phyloP scores from a whole-genome alignment of 2,888 invertebrate genomes.

The Griposia aprilina region DNA sequence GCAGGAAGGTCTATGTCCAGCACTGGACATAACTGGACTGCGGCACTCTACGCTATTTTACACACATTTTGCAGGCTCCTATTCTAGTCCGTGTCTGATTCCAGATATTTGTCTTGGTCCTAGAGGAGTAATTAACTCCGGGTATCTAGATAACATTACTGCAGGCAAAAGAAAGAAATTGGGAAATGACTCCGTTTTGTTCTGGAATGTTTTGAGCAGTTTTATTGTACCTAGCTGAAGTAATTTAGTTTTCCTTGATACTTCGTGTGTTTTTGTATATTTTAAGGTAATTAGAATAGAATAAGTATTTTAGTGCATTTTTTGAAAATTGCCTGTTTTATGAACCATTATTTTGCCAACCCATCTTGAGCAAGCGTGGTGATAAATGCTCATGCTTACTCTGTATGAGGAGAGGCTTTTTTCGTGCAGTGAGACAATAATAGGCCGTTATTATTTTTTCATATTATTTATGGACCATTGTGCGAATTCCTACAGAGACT shows the following conservation, averaged over 20 bases:
- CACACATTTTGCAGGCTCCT: background rate
- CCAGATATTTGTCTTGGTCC: constrained; percentile 45
- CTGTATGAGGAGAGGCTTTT: too few species aligned
- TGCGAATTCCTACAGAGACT: background rate
- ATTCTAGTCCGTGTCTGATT: constrained; percentile 5
- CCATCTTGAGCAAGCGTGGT: too few species aligned
- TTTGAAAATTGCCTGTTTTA: background rate
- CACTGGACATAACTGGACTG: background rate
- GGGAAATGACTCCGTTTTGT: constrained; percentile 35
- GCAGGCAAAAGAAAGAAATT: constrained; percentile 46
- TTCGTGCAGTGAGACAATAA: too few species aligned
- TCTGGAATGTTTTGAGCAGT: constrained; percentile 29
- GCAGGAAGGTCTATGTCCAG: background rate
- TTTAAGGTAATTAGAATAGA: background rate
- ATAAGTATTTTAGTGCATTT: too few species aligned
- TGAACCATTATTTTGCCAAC: too few species aligned
- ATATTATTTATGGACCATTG: too few species aligned
- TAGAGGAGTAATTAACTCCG: constrained; percentile 55
- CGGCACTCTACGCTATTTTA: background rate
- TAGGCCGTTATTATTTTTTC: too few species aligned
- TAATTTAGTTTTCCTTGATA: constrained; percentile 20
- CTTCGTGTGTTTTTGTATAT: background rate
- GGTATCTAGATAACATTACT: constrained; percentile 51
- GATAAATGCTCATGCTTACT: too few species aligned
- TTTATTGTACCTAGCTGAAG: constrained; percentile 23